Percentiles rank a stretch among this genome's conserved stretches.
phyloP scores from a whole-genome alignment of 2,797 vertebrate genomes.

The Antrozous pallidus region DNA sequence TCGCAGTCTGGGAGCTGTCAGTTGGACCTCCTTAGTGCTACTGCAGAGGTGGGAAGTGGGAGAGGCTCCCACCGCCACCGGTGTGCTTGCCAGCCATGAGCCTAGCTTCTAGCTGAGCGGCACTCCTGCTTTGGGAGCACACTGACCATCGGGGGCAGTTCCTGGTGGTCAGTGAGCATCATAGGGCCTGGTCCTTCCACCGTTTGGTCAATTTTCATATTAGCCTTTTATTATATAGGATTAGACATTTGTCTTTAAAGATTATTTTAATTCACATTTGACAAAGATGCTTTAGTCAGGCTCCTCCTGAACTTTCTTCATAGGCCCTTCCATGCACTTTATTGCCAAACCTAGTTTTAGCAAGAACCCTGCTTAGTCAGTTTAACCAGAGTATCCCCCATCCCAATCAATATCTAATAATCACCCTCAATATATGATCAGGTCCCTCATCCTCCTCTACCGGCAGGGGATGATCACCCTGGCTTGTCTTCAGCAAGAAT shows the following conservation, averaged over 20 bases:
- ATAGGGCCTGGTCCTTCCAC: too few relatives aligned
- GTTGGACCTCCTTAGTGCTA: too few relatives aligned
- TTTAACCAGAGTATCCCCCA: background rate
- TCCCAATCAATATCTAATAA: background rate
- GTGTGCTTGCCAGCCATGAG: too few relatives aligned
- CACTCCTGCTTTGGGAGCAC: too few relatives aligned
- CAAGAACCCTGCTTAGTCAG: background rate
- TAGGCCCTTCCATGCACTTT: background rate
- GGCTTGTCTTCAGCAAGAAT: background rate
- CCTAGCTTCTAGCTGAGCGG: too few relatives aligned
- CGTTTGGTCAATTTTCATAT: too few relatives aligned
- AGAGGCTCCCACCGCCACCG: too few relatives aligned
- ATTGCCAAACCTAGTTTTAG: background rate
- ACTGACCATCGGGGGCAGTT: too few relatives aligned
- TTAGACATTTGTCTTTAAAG: background rate
- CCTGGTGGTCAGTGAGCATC: too few relatives aligned
- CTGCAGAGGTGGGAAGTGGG: too few relatives aligned
- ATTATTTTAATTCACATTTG: background rate
- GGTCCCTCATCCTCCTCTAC: background rate
- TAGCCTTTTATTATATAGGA: too few relatives aligned
- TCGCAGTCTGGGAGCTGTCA: too few relatives aligned
- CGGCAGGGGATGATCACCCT: background rate
- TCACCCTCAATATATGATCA: background rate
- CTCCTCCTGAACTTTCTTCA: background rate
- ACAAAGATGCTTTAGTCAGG: background rate